phyloP scores from a whole-genome alignment of 2,888 invertebrate species.

The Pristionchus arcanus region DNA sequence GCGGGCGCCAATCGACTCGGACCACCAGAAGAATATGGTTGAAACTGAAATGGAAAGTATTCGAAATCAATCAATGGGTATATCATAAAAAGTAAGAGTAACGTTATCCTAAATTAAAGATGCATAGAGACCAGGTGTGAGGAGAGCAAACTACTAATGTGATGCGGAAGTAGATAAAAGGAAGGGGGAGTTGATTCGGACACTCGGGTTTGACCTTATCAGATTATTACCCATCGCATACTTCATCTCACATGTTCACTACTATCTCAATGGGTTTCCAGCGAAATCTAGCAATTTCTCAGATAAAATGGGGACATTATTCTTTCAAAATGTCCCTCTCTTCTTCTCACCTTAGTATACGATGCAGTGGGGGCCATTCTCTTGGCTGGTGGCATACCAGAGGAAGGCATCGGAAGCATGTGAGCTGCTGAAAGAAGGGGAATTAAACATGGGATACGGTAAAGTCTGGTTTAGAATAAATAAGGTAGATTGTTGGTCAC shows the following conservation, averaged over 20 bases:
- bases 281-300: neutral
- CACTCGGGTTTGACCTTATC: neutral
- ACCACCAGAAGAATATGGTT: constrained; percentile 1
- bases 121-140: neutral
- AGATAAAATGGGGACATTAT: too few species aligned
- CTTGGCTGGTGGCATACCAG: constrained; percentile 22
- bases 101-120: neutral
- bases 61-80: neutral
- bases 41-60: neutral
- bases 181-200: neutral
- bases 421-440: neutral
- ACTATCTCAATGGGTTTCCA: too few species aligned
- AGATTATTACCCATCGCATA: neutral
- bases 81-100: too few species aligned
- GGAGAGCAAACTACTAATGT: neutral
- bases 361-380: neutral
- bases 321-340: neutral
- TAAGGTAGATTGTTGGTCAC: neutral
- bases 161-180: neutral
- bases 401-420: constrained; percentile 37
- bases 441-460: neutral
- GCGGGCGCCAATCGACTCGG: constrained; percentile 9
- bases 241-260: neutral
- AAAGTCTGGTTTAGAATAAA: too few species aligned
- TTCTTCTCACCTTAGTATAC: neutral